A percentile compares a stretch with the other conserved stretches of the same genome.
phyloP scores from a whole-genome alignment of 2,888 invertebrate genomes.

The Amaurobius ferox region DNA sequence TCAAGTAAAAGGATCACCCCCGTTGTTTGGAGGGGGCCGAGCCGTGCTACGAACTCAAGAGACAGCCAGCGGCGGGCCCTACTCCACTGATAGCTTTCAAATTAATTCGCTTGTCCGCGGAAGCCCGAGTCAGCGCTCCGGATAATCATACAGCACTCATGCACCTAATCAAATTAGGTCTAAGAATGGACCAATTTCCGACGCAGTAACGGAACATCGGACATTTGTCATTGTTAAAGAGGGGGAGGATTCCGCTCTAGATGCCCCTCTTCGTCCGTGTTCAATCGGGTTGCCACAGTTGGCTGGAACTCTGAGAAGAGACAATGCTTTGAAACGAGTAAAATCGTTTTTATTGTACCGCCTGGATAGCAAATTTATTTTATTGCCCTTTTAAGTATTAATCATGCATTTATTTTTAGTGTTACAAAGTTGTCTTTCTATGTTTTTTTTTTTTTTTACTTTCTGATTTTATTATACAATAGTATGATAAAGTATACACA shows the following conservation, averaged over 20 bases:
- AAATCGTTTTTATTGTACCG: too few species aligned
- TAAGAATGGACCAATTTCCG: conserved; percentile 69
- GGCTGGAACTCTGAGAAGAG: too few species aligned
- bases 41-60: neutral
- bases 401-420: too few species aligned
- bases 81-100: conserved; percentile 58
- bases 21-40: neutral
- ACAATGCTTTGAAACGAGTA: too few species aligned
- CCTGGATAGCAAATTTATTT: too few species aligned
- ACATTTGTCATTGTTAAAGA: conserved; percentile 61
- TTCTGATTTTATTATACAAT: too few species aligned
- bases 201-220: conserved; percentile 33
- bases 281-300: neutral
- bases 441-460: too few species aligned
- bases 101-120: conserved; percentile 63
- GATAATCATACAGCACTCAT: conserved; percentile 70
- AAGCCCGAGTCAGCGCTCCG: conserved; percentile 61
- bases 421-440: too few species aligned
- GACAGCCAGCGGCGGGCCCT: neutral
- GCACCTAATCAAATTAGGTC: conserved; percentile 69
- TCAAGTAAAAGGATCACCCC: conserved; percentile 5
- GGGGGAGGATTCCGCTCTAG: neutral
- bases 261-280: neutral
- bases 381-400: too few species aligned
- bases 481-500: too few species aligned